A percentile compares a stretch with the other conserved stretches of the same genome.
Evolutionary conservation across 2,888 invertebrate genomes (phyloP).

Genomic region (Drosophila gaucha): DNA sequence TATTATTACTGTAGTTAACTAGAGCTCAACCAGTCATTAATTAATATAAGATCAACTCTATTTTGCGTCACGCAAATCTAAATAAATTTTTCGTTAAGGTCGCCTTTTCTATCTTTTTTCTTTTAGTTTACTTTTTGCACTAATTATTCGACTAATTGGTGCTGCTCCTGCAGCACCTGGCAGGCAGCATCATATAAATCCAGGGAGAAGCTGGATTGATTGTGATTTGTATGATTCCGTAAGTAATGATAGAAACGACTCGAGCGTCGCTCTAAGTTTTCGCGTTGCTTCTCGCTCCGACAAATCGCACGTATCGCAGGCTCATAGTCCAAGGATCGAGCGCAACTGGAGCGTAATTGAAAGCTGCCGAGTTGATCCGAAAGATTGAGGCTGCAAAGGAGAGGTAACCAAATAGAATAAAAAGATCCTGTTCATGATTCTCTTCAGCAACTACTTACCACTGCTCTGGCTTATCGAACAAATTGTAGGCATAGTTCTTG

Average conservation of each 20-base stretch:
- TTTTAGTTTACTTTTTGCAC: too few species aligned
- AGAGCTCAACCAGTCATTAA: slow-evolving; percentile 34
- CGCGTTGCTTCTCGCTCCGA: slow-evolving; percentile 88
- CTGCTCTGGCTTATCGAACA: slow-evolving; percentile 74
- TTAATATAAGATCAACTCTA: slow-evolving; percentile 47
- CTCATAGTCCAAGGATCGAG: slow-evolving; percentile 89
- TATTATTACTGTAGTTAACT: slow-evolving; percentile 40
- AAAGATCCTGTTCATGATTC: not conserved
- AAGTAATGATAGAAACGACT: slow-evolving; percentile 92
- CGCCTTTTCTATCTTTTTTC: not conserved
- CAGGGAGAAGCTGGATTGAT: slow-evolving; percentile 85
- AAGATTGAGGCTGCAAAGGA: slow-evolving; percentile 85
- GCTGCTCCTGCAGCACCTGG: slow-evolving; percentile 52
- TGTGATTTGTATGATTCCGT: slow-evolving; percentile 85
- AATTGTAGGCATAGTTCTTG: slow-evolving; percentile 79
- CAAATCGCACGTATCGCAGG: slow-evolving; percentile 89
- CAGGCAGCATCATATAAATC: slow-evolving; percentile 86
- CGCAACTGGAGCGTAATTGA: slow-evolving; percentile 86
- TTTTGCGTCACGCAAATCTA: slow-evolving; percentile 50
- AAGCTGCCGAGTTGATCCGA: slow-evolving; percentile 84
- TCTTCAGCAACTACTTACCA: slow-evolving; percentile 61
- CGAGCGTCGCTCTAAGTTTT: slow-evolving; percentile 87
- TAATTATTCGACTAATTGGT: slow-evolving; percentile 39
- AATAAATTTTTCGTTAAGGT: slow-evolving; percentile 22
- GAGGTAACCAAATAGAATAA: not conserved